These are phyloP conservation scores for Ammodytes marinus DNA, from an alignment of 2,113 vertebrate species.

Conservation along the genomic window DNA sequence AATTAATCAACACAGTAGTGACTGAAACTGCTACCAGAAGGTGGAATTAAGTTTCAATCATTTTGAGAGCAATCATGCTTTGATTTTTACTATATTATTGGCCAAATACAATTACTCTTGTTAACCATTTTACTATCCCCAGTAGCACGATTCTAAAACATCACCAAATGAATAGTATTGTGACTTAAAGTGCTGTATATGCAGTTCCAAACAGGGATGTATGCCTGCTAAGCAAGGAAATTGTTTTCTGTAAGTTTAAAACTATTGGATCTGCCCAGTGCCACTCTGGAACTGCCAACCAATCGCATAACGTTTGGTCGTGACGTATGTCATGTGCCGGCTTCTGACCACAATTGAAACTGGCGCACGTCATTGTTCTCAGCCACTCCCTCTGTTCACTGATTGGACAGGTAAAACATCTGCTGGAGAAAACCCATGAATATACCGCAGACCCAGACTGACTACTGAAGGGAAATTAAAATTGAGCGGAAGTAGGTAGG, in stretches of 20 bases:
- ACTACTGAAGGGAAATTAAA: too few species aligned
- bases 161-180: background rate
- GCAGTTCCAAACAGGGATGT: background rate
- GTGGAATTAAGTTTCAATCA: slow-evolving; percentile 71
- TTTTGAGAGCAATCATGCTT: slow-evolving; percentile 10
- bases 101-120: slow-evolving; percentile 11
- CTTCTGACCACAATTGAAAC: too few species aligned
- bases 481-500: too few species aligned
- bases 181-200: background rate
- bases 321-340: too few species aligned
- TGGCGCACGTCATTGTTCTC: too few species aligned
- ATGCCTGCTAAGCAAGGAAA: slow-evolving; percentile 22
- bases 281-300: too few species aligned
- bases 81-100: slow-evolving; percentile 3
- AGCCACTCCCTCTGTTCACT: too few species aligned
- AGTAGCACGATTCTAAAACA: background rate
- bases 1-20: slow-evolving; percentile 25
- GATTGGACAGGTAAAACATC: too few species aligned
- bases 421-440: too few species aligned
- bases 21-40: slow-evolving; percentile 72
- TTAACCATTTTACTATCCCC: background rate
- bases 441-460: too few species aligned
- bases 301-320: too few species aligned
- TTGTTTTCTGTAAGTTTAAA: slow-evolving; percentile 42
- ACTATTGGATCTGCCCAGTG: too few species aligned